Base-by-base conservation (phyloP, 1,140 invertebrate species). In the Halictus rubicundus region DNA sequence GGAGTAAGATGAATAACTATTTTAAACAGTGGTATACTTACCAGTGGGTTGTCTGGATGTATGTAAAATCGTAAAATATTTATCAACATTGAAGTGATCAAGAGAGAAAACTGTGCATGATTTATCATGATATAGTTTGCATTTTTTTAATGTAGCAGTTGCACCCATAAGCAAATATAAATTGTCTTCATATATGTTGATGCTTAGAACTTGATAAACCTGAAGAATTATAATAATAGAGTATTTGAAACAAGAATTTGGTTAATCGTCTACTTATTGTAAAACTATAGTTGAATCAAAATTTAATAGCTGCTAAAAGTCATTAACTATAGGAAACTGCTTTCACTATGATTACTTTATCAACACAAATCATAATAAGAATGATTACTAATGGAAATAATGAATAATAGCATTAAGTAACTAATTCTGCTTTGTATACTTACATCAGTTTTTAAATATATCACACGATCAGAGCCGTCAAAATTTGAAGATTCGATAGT, bases 401-500 rank as follows among this genome's bases (percentile, higher is more conserved):
- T 46, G 1, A 46, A 32, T 32, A 32, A 3, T 52, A 7, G 0
- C 6, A 16, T 52, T 52, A 52, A 52, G 19, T 16, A 46, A 9
- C 10, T 54, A 21, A 57, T 57, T n/a, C 21, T 37, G 37, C n/a
- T 64, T 27, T 19, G 16, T 7, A 10, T 60, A 76, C 74, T 68
- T 77, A 89, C 88, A 42, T 59, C 32, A 66, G 81, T 77, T 19
- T 46, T 49, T 23, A 84, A 27, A 64, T 86, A 85, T 16, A 95
- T 79, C 73, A 94, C 93, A 25, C 96, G 92, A 88, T 96, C 95
- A 25, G 93, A 94, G 42, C 97, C 97, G 90, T 98, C 96, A 46
- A 97, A 95, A 85, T 95, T 94, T 71, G 95, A 94, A 46, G 96
- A 94, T 92, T 97, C 96, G 70, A 98, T 96, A 83, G 95, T 96